Evolutionary conservation across 2,888 invertebrate genomes (phyloP).

Genomic region (Laspeyria flexula): DNA sequence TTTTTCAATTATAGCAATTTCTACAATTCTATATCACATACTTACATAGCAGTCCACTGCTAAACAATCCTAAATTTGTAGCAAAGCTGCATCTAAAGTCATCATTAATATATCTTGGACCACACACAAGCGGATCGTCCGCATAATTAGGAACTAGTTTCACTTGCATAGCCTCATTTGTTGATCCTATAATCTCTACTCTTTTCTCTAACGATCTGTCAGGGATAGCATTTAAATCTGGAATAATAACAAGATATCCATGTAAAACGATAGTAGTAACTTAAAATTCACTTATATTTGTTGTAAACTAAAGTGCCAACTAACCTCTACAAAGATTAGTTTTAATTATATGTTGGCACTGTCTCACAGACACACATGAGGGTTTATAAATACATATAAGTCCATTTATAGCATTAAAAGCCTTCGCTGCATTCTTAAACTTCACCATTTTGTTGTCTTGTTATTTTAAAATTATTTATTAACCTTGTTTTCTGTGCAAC

Average conservation of each 20-base stretch:
- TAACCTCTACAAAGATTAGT: conserved; percentile 90
- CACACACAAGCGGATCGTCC: conserved; percentile 91
- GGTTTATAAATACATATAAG: conserved; percentile 93
- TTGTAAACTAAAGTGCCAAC: conserved; percentile 17
- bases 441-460: conserved; percentile 61
- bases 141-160: conserved; percentile 88
- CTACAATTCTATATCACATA: conserved; percentile 27
- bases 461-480: neutral
- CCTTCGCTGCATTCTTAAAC: conserved; percentile 80
- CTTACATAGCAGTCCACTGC: conserved; percentile 91
- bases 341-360: conserved; percentile 86
- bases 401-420: conserved; percentile 90
- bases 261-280: neutral
- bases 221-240: conserved; percentile 91
- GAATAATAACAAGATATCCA: conserved; percentile 26
- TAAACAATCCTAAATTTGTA: conserved; percentile 87
- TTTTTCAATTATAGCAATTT: no score
- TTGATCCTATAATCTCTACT: conserved; percentile 88
- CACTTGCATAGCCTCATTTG: conserved; percentile 86
- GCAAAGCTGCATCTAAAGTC: conserved; percentile 89
- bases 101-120: conserved; percentile 89
- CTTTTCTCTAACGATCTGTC: conserved; percentile 86
- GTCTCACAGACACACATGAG: conserved; percentile 81
- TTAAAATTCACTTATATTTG: neutral
- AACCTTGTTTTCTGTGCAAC: no score